A percentile compares a stretch with the other conserved stretches of the same genome.
Evolutionary conservation across 2,888 invertebrate species (phyloP).

Genomic region (Eupithecia centaureata): DNA sequence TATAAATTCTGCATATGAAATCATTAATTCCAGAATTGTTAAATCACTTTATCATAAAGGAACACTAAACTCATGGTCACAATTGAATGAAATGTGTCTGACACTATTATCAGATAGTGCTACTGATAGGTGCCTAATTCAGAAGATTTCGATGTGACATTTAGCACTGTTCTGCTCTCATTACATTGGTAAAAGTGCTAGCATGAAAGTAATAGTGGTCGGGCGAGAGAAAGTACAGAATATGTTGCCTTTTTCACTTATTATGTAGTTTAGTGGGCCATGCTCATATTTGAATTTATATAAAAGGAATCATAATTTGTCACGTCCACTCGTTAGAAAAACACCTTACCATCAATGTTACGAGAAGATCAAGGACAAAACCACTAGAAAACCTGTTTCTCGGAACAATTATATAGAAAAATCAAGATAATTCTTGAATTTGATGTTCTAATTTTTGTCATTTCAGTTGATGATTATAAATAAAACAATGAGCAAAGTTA

Average conservation of each 20-base stretch:
- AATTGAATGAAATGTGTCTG: not conserved
- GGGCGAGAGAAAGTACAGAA: constrained; percentile 53
- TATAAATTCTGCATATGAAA: not conserved
- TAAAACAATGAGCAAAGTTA: not conserved
- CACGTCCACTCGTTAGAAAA: constrained; percentile 22
- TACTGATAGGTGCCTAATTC: constrained; percentile 10
- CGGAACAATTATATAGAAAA: constrained; percentile 48
- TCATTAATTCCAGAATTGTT: too few relatives aligned
- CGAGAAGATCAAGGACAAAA: constrained; percentile 61
- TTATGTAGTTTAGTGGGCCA: constrained; percentile 56
- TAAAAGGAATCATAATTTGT: constrained; percentile 27
- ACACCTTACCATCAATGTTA: constrained; percentile 53
- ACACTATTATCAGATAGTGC: constrained; percentile 16
- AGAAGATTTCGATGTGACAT: not conserved
- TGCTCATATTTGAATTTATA: constrained; percentile 33
- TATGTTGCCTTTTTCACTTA: constrained; percentile 40
- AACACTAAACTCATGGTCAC: not conserved
- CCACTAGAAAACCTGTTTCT: constrained; percentile 66
- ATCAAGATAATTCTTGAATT: constrained; percentile 46
- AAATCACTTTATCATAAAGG: not conserved
- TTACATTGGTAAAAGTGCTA: constrained; percentile 4
- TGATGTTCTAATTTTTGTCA: not conserved
- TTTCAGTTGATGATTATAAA: not conserved
- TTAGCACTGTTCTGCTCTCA: constrained; percentile 27
- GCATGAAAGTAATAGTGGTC: constrained; percentile 34